Base-by-base conservation (phyloP, 2,888 invertebrate species). In the Trichopoda pennipes region DNA sequence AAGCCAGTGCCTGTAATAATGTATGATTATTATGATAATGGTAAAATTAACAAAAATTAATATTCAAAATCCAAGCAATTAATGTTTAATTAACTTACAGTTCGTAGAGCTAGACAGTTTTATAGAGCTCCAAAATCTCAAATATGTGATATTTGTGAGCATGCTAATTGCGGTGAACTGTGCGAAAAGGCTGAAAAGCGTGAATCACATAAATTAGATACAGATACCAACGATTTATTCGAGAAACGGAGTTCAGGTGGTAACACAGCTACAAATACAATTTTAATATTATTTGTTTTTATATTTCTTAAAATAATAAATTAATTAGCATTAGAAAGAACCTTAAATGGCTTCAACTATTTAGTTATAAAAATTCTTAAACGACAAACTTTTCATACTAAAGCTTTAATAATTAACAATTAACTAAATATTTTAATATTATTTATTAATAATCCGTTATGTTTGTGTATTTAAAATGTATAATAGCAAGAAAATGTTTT, bases 21-120 rank as follows among this genome's bases (percentile, higher is more conserved):
- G 84, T 95, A 95, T 85, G 98, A 99, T 89, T 96, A 98, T 87
- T 98, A 98, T 87, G 98, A 99, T 90, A 96, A 95, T 86, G 96
- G 97, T 97, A 89, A 93, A 16, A n/a, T 7, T 7, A 12, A 8
- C 0, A 93, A 16, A 61, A 19, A 32, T 9, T 0, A 12, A 28
- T 14, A 17, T 2, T 44, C 4, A 23, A 38, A n/a, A 44, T n/a
- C 6, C 1, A 28, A 44, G 16, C 23, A 56, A 17, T 38, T 16
- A 55, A 32, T 44, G 12, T 28, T 19, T 61, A 10, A 47, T 47
- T 23, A 14, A 47, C 68, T 77, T 63, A 0, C 88, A 96, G 96
- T 96, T 86, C 94, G 96, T 87, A 94, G 95, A 88, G 97, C 96
- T 1, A 93, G 96, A 85, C 94, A 95, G 85, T 97, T 97, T 91